A percentile compares a stretch with the other conserved stretches of the same genome.
Evolutionary conservation across 2,113 vertebrate species (phyloP).

Genomic region (Grammomys surdaster): DNA sequence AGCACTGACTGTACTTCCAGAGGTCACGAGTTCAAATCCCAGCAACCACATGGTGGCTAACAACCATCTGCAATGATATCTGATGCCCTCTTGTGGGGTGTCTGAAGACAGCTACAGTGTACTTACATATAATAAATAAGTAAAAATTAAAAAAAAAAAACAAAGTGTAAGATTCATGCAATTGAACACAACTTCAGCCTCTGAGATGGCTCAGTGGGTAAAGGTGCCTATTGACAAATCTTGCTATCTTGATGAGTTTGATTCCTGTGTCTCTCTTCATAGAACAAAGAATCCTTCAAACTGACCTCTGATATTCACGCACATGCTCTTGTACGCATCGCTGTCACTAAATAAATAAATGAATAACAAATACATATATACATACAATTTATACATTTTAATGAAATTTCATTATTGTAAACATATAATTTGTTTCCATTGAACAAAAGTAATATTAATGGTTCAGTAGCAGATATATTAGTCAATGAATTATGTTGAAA

Average conservation of each 20-base stretch:
- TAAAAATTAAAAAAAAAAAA: background rate
- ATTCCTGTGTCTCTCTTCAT: background rate
- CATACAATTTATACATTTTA: background rate
- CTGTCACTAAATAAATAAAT: background rate
- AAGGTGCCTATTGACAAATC: background rate
- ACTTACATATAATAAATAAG: too few relatives aligned
- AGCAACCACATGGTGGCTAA: too few relatives aligned
- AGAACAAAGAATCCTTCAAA: background rate
- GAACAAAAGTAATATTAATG: background rate
- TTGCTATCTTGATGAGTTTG: background rate
- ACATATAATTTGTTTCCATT: background rate
- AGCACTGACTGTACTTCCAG: too few relatives aligned
- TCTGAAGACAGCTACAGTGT: too few relatives aligned
- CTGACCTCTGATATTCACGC: background rate
- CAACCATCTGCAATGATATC: too few relatives aligned
- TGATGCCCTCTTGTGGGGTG: too few relatives aligned
- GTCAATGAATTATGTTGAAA: slow-evolving; percentile 22
- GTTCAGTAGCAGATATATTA: background rate
- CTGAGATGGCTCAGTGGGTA: background rate
- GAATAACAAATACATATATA: too few relatives aligned
- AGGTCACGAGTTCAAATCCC: too few relatives aligned
- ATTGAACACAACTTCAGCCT: background rate
- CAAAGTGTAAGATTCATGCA: background rate
- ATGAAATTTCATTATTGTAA: background rate
- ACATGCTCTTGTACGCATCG: background rate